These are phyloP conservation scores for Atlantisia rogersi DNA, from an alignment of 2,113 vertebrate genomes.

Conservation along the genomic window DNA sequence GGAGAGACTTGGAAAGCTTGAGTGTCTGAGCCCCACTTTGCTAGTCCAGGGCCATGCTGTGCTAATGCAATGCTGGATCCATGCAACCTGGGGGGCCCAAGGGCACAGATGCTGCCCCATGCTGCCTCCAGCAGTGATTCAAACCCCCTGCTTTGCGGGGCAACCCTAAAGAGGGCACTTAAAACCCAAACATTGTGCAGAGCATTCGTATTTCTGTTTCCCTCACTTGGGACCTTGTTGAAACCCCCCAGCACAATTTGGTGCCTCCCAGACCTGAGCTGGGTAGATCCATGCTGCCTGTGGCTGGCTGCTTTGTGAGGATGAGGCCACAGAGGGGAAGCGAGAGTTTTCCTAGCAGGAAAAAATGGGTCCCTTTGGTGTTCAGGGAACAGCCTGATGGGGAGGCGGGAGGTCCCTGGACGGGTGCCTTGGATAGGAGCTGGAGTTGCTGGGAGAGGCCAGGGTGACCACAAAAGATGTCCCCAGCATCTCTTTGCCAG, in stretches of 20 bases:
- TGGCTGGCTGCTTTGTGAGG: not conserved
- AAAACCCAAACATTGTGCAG: fast-evolving
- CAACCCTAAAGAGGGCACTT: not conserved
- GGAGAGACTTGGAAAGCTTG: not conserved
- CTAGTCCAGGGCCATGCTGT: not conserved
- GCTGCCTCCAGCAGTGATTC: not conserved
- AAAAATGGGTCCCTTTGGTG: not conserved
- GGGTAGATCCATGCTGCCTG: not conserved
- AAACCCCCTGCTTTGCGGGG: not conserved
- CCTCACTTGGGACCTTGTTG: not conserved
- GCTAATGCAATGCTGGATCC: fast-evolving
- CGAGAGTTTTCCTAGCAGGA: not conserved
- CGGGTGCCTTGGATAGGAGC: not conserved
- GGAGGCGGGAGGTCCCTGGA: not conserved
- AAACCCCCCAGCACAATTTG: not conserved
- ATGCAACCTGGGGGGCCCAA: not conserved
- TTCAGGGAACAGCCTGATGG: not conserved
- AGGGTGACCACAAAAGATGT: not conserved
- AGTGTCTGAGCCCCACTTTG: not conserved
- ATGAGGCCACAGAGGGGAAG: not conserved
- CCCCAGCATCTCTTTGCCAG: not conserved
- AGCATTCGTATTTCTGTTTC: not conserved
- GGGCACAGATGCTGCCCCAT: fast-evolving
- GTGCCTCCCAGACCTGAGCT: not conserved
- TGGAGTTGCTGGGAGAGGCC: not conserved